A percentile compares a stretch with the other conserved stretches of the same genome.
Conservation (phyloP, 1,140 invertebrate genomes). For the Solen grandis region DNA sequence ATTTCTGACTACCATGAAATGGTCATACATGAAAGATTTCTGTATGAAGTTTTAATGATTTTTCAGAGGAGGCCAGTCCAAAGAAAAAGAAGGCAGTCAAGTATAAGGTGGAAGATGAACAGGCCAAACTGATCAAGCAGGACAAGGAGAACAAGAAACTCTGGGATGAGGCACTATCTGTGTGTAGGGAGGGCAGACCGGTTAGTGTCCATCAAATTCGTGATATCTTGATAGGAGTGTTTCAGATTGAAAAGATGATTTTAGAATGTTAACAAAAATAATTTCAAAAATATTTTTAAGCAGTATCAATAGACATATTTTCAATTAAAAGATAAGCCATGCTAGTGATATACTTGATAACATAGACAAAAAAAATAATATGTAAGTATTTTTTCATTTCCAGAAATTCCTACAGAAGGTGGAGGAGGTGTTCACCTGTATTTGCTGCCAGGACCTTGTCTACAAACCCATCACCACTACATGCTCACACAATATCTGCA, state of each 20-base stretch:
- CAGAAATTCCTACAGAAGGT: constrained; percentile 86
- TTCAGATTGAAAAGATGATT: not conserved
- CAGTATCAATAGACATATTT: too few relatives aligned
- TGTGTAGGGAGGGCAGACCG: constrained; percentile 71
- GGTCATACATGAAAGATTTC: too few relatives aligned
- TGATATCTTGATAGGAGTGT: not conserved
- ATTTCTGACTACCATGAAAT: too few relatives aligned
- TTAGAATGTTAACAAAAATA: too few relatives aligned
- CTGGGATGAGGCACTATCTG: constrained; percentile 84
- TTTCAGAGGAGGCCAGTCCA: constrained; percentile 49
- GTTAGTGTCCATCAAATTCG: constrained; percentile 57
- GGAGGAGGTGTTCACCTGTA: constrained; percentile 87
- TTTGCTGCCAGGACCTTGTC: constrained; percentile 90
- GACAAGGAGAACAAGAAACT: constrained; percentile 86
- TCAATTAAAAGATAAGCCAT: too few relatives aligned
- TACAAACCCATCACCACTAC: constrained; percentile 88
- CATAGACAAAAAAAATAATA: too few relatives aligned
- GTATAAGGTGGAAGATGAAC: constrained; percentile 82
- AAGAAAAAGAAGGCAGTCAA: constrained; percentile 81
- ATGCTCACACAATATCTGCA: constrained; percentile 90
- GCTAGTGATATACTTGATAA: too few relatives aligned
- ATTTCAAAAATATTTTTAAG: too few relatives aligned
- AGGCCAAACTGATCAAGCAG: constrained; percentile 83
- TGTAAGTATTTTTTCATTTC: too few relatives aligned
- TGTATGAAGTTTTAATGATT: too few relatives aligned